phyloP scores from a whole-genome alignment of 1,140 invertebrate genomes.

The Aphis gossypii region DNA sequence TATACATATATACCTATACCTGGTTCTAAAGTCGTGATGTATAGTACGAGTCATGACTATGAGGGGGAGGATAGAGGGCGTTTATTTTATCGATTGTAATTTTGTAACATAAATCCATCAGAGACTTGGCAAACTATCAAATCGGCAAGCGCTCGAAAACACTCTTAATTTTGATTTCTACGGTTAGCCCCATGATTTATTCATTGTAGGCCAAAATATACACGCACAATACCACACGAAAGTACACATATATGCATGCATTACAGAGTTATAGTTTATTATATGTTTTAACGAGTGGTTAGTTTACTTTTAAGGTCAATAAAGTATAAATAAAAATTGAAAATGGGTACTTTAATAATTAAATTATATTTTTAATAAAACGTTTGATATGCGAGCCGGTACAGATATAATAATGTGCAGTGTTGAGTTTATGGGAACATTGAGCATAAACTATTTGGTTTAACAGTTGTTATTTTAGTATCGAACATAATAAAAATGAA shows the following conservation, averaged over 20 bases:
- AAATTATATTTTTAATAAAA: not conserved
- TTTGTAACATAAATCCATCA: not conserved
- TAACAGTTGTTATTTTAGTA: constrained; percentile 9
- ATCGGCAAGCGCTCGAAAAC: not conserved
- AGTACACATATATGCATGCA: not conserved
- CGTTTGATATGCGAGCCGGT: not conserved
- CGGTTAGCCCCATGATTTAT: not conserved
- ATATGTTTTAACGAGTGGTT: not conserved
- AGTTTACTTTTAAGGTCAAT: not conserved
- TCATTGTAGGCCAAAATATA: not conserved
- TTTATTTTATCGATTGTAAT: not conserved
- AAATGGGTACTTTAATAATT: not conserved
- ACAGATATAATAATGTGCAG: not conserved
- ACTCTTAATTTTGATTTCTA: not conserved
- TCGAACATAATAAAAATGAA: not conserved
- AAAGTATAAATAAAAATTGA: not conserved
- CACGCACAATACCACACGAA: not conserved
- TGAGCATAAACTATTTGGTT: not conserved
- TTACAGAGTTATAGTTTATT: not conserved
- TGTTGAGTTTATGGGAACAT: not conserved
- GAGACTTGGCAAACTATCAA: not conserved
- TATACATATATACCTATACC: too few relatives aligned
- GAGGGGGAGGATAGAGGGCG: not conserved
- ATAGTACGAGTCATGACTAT: not conserved
- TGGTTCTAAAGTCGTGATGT: too few relatives aligned